phyloP scores from a whole-genome alignment of 2,113 vertebrate species.

The Todiramphus chloris region DNA sequence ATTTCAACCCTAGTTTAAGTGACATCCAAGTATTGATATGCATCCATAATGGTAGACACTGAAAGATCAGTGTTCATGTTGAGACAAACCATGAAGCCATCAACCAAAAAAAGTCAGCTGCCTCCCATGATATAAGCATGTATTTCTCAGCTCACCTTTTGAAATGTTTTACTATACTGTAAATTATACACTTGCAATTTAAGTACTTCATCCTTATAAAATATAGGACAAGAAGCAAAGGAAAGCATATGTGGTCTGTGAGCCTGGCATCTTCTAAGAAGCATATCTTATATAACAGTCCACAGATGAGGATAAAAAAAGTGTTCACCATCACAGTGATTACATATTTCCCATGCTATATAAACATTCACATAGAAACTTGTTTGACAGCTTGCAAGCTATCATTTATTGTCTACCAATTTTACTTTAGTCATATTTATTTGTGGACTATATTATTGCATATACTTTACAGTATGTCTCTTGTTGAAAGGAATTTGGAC shows the following conservation, averaged over 20 bases:
- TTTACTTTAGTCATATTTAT: neutral
- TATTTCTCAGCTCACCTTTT: neutral
- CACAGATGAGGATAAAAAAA: neutral
- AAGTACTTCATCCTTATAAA: neutral
- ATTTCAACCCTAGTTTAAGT: neutral
- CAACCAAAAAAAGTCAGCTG: neutral
- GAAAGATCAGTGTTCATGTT: neutral
- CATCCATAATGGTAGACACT: neutral
- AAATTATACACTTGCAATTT: too few species aligned
- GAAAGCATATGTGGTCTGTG: neutral
- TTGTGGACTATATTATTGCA: neutral
- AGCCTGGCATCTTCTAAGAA: neutral
- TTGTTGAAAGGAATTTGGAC: neutral
- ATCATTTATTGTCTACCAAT: neutral
- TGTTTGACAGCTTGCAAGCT: neutral
- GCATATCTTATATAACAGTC: neutral
- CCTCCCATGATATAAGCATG: neutral
- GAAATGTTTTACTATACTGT: too few species aligned
- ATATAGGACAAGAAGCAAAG: neutral
- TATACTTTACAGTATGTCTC: fast-evolving
- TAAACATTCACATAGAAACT: neutral
- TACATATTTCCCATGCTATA: neutral
- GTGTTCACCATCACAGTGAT: neutral
- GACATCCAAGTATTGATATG: neutral
- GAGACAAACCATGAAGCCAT: neutral